Evolutionary conservation across 1,140 invertebrate genomes (phyloP).

Genomic region (Metaphire vulgaris): DNA sequence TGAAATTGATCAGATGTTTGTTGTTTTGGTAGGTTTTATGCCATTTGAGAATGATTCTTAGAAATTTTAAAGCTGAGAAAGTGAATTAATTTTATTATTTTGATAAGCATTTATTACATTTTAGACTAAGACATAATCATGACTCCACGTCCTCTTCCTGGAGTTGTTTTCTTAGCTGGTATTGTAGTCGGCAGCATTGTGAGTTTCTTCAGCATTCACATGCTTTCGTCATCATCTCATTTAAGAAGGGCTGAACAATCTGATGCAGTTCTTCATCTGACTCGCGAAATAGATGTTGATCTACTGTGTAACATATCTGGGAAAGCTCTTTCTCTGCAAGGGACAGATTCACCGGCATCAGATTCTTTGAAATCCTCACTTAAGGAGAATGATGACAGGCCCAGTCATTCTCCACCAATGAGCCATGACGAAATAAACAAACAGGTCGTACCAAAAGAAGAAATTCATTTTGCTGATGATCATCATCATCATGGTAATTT

Average conservation of each 20-base stretch:
- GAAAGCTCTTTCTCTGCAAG: background rate
- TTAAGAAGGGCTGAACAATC: background rate
- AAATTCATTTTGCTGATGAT: background rate
- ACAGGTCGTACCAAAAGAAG: background rate
- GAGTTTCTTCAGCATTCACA: background rate
- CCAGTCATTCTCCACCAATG: background rate
- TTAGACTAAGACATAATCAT: too few relatives aligned
- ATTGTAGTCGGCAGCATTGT: background rate
- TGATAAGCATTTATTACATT: too few relatives aligned
- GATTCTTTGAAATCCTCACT: too few relatives aligned
- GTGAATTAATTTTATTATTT: too few relatives aligned
- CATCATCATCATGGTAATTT: background rate
- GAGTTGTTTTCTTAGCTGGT: background rate
- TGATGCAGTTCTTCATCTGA: background rate
- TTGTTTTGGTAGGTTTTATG: too few relatives aligned
- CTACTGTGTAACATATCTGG: background rate
- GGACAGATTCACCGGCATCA: background rate
- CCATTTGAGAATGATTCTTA: too few relatives aligned
- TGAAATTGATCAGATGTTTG: too few relatives aligned
- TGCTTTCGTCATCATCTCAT: background rate
- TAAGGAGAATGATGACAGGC: too few relatives aligned
- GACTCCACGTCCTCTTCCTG: background rate
- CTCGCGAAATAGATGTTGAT: background rate
- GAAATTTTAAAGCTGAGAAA: too few relatives aligned
- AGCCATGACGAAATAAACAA: background rate